Conservation (phyloP, 2,888 invertebrate species). For the Camptogramma bilineatum region DNA sequence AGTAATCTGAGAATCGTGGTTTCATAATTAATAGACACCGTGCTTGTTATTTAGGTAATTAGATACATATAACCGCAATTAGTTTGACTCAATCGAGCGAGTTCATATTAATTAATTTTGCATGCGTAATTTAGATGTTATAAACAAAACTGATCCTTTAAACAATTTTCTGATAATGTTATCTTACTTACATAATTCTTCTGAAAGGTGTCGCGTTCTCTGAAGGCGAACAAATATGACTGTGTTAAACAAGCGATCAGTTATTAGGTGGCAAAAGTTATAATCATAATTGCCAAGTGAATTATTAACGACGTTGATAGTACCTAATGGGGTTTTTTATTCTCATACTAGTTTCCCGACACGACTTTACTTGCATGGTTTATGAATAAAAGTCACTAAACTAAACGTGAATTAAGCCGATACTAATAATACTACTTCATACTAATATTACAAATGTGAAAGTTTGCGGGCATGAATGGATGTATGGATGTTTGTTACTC, state of each 20-base stretch:
- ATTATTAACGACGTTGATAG: conserved; percentile 1
- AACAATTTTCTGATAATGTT: not conserved
- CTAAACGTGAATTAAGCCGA: no score
- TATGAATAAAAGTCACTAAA: no score
- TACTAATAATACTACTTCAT: no score
- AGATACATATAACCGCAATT: not conserved
- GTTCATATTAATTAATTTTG: not conserved
- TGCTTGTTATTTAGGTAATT: not conserved
- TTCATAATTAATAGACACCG: not conserved
- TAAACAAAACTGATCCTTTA: not conserved
- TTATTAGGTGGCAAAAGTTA: conserved; percentile 31
- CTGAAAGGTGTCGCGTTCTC: conserved; percentile 11
- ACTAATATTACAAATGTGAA: no score
- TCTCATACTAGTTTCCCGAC: not conserved
- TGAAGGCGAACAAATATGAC: conserved; percentile 31
- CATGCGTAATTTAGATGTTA: not conserved
- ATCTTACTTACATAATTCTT: not conserved
- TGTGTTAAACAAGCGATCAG: conserved; percentile 20
- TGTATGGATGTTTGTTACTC: no score
- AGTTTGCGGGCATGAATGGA: no score
- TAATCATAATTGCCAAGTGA: conserved; percentile 25
- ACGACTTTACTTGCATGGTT: not conserved
- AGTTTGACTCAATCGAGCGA: not conserved
- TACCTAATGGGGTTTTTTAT: not conserved
- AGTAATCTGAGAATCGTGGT: no score